These are phyloP conservation scores for Leptonema lineaticorne DNA, from an alignment of 1,140 invertebrate genomes.

Conservation along the genomic window DNA sequence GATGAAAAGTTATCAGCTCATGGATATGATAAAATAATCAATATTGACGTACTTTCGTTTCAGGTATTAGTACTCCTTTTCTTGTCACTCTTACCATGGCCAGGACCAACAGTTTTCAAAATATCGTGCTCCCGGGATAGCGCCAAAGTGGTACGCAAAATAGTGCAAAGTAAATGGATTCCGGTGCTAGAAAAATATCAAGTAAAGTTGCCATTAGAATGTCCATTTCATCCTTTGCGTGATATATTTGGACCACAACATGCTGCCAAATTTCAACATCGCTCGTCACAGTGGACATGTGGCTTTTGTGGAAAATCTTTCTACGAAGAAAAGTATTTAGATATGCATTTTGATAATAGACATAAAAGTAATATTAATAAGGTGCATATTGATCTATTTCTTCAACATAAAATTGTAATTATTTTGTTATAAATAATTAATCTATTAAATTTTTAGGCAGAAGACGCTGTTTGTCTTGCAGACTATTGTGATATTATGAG, in stretches of 20 bases:
- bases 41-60: too few relatives aligned
- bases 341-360: conserved; percentile 86
- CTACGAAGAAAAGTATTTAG: conserved; percentile 83
- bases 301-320: conserved; percentile 91
- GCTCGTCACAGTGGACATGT: conserved; percentile 87
- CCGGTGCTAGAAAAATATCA: conserved; percentile 84
- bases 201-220: conserved; percentile 77
- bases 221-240: conserved; percentile 82
- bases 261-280: conserved; percentile 75
- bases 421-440: neutral
- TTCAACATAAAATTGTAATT: neutral
- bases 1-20: too few relatives aligned
- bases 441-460: conserved; percentile 60
- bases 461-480: conserved; percentile 87
- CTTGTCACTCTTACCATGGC: conserved; percentile 82
- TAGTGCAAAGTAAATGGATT: conserved; percentile 88
- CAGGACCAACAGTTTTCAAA: conserved; percentile 80
- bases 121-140: conserved; percentile 86
- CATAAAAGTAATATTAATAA: conserved; percentile 84
- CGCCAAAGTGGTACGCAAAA: conserved; percentile 82
- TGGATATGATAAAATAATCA: too few relatives aligned
- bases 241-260: conserved; percentile 87
- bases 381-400: conserved; percentile 57
- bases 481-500: conserved; percentile 95
- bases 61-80: conserved; percentile 77